Conservation (phyloP, 2,113 vertebrate genomes). For the Telmatochromis sp. region DNA sequence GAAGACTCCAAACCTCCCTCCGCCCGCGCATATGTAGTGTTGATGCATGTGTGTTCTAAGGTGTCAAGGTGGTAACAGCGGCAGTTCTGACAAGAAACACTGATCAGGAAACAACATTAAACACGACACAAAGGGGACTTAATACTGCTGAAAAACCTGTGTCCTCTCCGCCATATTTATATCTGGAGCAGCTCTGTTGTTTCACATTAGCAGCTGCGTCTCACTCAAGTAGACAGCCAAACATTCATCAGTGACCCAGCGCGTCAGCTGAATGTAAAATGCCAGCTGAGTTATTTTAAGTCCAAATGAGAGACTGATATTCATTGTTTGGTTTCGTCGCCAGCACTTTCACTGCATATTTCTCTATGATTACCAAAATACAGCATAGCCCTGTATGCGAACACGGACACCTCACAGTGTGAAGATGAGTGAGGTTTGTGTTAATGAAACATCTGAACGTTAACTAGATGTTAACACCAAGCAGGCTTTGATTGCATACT, state of each 20-base stretch:
- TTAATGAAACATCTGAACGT: background rate
- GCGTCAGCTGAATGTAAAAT: background rate
- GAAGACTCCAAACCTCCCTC: background rate
- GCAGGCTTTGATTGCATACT: background rate
- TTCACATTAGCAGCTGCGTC: background rate
- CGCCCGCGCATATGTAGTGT: fast-evolving
- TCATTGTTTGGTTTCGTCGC: background rate
- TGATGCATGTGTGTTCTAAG: background rate
- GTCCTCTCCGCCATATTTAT: background rate
- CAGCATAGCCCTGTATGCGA: background rate
- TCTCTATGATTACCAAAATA: background rate
- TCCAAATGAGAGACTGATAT: background rate
- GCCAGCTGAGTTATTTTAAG: background rate
- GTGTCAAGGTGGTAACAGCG: background rate
- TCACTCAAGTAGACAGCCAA: background rate
- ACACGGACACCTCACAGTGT: background rate
- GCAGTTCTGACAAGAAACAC: background rate
- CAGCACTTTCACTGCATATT: background rate
- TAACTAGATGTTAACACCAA: background rate
- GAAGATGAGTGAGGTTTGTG: background rate
- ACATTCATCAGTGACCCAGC: background rate
- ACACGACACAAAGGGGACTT: background rate
- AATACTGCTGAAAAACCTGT: background rate
- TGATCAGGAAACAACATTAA: background rate
- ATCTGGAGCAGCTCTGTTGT: background rate